Percentiles rank a stretch among this genome's conserved stretches.
Evolutionary conservation across 53 echinoderm and acorn worm species (phyloP).

Genomic region (Astropecten irregularis): DNA sequence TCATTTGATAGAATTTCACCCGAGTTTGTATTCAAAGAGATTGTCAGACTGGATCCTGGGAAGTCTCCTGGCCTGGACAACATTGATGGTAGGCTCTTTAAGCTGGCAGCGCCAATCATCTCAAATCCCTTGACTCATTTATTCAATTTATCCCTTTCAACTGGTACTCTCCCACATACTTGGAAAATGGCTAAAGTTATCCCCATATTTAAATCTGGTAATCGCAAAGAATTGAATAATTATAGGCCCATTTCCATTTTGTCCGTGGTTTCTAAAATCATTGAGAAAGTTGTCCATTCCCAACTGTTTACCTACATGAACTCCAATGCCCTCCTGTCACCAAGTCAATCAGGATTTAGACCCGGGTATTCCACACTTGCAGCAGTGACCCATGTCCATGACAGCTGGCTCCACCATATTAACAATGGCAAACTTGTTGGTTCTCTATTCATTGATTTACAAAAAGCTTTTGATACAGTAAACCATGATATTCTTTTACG

Average conservation of each 20-base stretch:
- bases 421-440: constrained; percentile 9
- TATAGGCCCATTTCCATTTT: constrained; percentile 5
- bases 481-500: no score
- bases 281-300: not conserved
- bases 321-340: not conserved
- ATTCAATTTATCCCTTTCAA: not conserved
- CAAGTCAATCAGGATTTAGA: not conserved
- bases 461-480: no score
- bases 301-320: not conserved
- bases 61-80: constrained; percentile 35
- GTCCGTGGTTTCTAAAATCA: not conserved
- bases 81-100: constrained; percentile 24
- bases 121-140: not conserved
- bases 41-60: constrained; percentile 11
- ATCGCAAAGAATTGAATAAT: constrained; percentile 4
- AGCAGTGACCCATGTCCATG: constrained; percentile 13
- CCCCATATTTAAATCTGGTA: not conserved
- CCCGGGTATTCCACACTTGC: constrained; percentile 23
- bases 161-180: not conserved
- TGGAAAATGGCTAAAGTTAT: constrained; percentile 20
- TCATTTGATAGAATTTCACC: not conserved
- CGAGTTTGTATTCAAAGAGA: constrained; percentile 1
- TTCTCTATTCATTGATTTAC: constrained; percentile 10
- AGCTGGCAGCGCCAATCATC: not conserved
- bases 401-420: constrained; percentile 8